Base-by-base conservation (phyloP, 2,888 invertebrate genomes). In the Limnephilus auricula region DNA sequence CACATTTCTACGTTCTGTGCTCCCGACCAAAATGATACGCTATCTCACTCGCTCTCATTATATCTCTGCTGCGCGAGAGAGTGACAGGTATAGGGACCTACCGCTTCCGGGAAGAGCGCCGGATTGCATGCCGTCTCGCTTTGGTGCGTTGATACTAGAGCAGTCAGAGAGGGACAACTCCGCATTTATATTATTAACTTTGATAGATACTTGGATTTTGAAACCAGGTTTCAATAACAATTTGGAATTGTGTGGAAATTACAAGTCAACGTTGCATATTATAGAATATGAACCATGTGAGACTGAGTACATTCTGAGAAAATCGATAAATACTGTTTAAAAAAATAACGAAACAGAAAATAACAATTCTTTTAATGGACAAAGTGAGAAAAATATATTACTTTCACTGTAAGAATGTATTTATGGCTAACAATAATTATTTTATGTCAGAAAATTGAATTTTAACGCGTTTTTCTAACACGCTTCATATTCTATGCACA, bases 171-270 rank as follows among this genome's bases (percentile, higher is more conserved):
- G 89, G 32, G 91, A 91, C 89, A 84, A 40, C 31, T 65, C 40
- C n/a, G 65, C 50, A 65, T 89, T 91, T 91, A 91, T 89, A 85
- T 65, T 31, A 78, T 86, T 50, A 89, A 32, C 30, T 80, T 89
- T 34, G 89, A 50, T 84, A 86, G 89, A 91, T 91, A 91, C 89
- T 87, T 90, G 87, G 80, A 86, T 91, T 91, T 91, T 88, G 91
- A 91, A 89, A 80, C 89, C 91, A 91, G 91, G 79, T 12, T 37
- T 50, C 12, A n/a, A n/a, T 18, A 91, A 91, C 91, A 79, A 79
- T 91, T 91, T 65, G 18, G 32, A 83, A n/a, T 65, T 18, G 18
- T 18, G 5, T 18, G 18, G 1, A 65, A 65, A 65, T 6, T 2
- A 5, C n/a, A n/a, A n/a, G n/a, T n/a, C n/a, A n/a, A n/a, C n/a